A percentile compares a stretch with the other conserved stretches of the same genome.
Evolutionary conservation across 2,888 invertebrate genomes (phyloP).

Genomic region (Imbricaverruca yamaguchii): DNA sequence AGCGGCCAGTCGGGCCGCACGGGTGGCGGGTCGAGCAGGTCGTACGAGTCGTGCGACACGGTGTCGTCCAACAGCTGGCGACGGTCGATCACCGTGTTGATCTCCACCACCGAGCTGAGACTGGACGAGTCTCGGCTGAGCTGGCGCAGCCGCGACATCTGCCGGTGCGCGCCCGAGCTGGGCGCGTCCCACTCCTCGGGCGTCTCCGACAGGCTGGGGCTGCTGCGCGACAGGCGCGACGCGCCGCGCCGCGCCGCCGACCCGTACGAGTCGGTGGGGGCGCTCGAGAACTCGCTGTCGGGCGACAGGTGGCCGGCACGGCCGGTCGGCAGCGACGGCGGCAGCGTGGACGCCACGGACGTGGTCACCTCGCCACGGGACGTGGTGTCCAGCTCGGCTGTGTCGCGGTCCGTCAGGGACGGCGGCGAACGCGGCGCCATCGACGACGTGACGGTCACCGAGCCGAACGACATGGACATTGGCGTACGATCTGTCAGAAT

Average conservation of each 20-base stretch:
- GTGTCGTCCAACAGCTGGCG: conserved; percentile 30
- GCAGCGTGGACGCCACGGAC: background rate
- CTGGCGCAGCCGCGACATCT: conserved; percentile 39
- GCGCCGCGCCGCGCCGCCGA: background rate
- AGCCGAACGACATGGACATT: conserved; percentile 41
- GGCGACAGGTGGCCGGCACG: conserved; percentile 11
- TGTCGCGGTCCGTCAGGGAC: conserved; percentile 32
- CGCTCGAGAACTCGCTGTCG: conserved; percentile 17
- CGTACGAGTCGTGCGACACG: conserved; percentile 34
- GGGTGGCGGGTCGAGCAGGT: conserved; percentile 30
- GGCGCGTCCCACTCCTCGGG: conserved; percentile 31
- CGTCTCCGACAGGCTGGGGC: conserved; percentile 35
- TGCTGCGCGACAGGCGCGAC: conserved; percentile 9
- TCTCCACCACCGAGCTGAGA: conserved; percentile 17
- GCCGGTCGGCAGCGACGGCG: background rate
- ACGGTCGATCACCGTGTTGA: conserved; percentile 34
- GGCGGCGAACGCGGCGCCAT: conserved; percentile 38
- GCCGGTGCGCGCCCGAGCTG: background rate
- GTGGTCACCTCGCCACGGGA: conserved; percentile 19
- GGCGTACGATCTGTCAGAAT: background rate
- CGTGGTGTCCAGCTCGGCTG: conserved; percentile 30
- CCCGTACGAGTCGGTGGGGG: conserved; percentile 5
- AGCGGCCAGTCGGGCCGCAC: conserved; percentile 8
- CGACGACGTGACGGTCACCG: conserved; percentile 52
- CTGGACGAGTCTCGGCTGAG: conserved; percentile 35